These are phyloP conservation scores for Falco punctatus DNA, from an alignment of 2,113 vertebrate species.

Conservation along the genomic window DNA sequence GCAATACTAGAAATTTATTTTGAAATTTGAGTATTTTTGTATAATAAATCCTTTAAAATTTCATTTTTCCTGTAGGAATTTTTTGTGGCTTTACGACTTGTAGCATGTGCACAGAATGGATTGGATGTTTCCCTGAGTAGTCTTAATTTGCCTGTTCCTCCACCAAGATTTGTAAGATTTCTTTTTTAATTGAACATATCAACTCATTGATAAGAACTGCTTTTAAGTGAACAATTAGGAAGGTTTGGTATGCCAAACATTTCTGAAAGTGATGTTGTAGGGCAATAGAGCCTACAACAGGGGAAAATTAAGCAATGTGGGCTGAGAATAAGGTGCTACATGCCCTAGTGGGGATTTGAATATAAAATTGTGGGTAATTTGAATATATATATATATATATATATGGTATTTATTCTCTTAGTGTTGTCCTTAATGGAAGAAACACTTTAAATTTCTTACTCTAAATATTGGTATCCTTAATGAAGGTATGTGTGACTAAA, in stretches of 20 bases:
- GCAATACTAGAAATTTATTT: background rate
- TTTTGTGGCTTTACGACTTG: slow-evolving; percentile 91
- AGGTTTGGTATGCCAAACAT: background rate
- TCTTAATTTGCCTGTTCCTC: slow-evolving; percentile 88
- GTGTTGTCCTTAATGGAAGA: background rate
- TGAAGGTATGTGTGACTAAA: background rate
- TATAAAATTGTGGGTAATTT: background rate
- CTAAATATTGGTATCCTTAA: background rate
- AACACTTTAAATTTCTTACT: background rate
- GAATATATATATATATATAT: background rate
- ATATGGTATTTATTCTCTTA: background rate
- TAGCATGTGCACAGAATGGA: slow-evolving; percentile 98
- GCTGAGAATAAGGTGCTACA: background rate
- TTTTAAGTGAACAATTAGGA: background rate
- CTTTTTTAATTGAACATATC: background rate
- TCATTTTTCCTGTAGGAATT: slow-evolving; percentile 85
- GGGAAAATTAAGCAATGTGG: background rate
- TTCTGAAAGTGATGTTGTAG: background rate
- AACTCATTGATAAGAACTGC: background rate
- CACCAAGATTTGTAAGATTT: slow-evolving; percentile 95
- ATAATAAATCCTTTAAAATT: background rate
- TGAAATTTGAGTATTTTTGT: background rate
- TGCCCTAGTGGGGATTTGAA: background rate
- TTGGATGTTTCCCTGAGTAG: slow-evolving; percentile 91
- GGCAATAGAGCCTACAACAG: background rate